phyloP scores from a whole-genome alignment of 2,113 vertebrate species.

The Neoarius graeffei region DNA sequence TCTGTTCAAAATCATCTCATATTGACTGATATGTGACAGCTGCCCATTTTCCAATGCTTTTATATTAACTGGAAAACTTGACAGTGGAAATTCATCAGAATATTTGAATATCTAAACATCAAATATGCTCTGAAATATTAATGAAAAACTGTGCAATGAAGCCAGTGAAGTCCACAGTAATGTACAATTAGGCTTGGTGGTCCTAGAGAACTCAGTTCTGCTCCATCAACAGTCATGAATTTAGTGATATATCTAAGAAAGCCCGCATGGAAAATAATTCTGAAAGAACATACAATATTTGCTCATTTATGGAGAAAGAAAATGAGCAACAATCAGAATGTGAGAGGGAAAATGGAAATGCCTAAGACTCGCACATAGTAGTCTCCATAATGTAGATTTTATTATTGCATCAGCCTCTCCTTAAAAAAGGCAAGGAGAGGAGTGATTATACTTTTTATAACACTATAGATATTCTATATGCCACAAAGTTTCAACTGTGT shows the following conservation, averaged over 20 bases:
- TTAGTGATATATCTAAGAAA: conserved; percentile 1
- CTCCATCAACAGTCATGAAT: not conserved
- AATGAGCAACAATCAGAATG: not conserved
- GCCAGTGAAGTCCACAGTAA: not conserved
- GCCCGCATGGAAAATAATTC: not conserved
- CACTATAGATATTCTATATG: not conserved
- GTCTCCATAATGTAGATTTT: conserved; percentile 27
- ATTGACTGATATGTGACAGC: not conserved
- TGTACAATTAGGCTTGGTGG: not conserved
- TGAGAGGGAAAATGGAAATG: not conserved
- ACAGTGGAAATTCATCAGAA: not conserved
- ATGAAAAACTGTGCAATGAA: not conserved
- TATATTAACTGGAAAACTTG: not conserved
- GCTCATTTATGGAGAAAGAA: not conserved
- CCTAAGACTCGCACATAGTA: not conserved
- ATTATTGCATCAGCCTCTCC: not conserved
- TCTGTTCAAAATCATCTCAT: not conserved
- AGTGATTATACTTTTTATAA: conserved; percentile 35
- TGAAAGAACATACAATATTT: not conserved
- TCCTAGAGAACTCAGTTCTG: not conserved
- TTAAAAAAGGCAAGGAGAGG: not conserved
- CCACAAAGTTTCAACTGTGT: not conserved
- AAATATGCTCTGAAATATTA: not conserved
- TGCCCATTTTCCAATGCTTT: not conserved
- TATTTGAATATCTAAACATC: not conserved